phyloP scores from a whole-genome alignment of 2,113 vertebrate genomes.

The Microtus richardsoni region DNA sequence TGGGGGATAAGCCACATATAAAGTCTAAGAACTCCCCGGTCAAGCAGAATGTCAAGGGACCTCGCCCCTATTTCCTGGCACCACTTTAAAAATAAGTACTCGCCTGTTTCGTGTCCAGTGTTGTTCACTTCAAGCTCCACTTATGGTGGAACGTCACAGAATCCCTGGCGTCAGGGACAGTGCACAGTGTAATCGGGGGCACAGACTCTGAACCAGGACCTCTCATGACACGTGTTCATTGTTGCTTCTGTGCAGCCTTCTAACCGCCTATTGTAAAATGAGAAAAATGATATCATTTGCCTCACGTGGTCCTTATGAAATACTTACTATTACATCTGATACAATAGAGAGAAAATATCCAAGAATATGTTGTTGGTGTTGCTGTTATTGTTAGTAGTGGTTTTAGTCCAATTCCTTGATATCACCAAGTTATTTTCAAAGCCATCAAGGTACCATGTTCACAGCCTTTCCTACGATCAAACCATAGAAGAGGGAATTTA shows the following conservation, averaged over 20 bases:
- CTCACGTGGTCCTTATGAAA: neutral
- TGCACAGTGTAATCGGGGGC: neutral
- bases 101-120: neutral
- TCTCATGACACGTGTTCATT: neutral
- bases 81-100: neutral
- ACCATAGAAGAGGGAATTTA: neutral
- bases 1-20: neutral
- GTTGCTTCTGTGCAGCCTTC: neutral
- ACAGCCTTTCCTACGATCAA: neutral
- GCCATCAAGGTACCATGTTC: neutral
- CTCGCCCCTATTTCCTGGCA: neutral
- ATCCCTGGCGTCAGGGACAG: neutral
- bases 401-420: neutral
- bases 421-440: neutral
- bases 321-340: neutral
- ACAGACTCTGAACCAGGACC: neutral
- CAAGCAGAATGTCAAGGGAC: neutral
- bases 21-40: too few relatives aligned
- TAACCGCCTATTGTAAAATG: neutral
- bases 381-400: neutral
- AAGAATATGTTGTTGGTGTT: neutral
- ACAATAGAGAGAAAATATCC: neutral
- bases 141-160: neutral
- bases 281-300: neutral
- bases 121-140: neutral